Evolutionary conservation across 2,888 invertebrate genomes (phyloP).

Genomic region (Heteromurus nitidus): DNA sequence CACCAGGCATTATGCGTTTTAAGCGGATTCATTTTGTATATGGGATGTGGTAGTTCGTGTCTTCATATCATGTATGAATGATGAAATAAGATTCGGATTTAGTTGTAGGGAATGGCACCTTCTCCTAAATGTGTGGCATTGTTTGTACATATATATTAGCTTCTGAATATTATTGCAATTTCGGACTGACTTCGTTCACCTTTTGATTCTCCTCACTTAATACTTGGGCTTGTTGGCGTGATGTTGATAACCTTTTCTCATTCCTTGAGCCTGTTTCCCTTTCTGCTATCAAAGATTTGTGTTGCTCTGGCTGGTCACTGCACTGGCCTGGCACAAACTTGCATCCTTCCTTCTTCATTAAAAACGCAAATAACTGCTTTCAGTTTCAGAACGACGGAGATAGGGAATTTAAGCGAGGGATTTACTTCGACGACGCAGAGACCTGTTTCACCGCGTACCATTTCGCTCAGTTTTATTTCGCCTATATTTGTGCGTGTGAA

Average conservation of each 20-base stretch:
- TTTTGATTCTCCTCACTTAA: background rate
- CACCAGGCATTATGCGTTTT: constrained; percentile 35
- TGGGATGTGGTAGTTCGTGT: no score
- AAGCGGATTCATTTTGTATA: background rate
- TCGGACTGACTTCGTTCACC: background rate
- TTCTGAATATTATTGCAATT: background rate
- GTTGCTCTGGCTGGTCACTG: constrained; percentile 33
- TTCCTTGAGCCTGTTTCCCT: background rate
- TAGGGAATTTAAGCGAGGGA: no score
- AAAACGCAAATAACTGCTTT: constrained; percentile 57
- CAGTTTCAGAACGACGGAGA: constrained; percentile 52
- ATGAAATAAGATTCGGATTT: no score
- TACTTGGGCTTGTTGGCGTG: background rate
- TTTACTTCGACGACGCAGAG: constrained; percentile 17
- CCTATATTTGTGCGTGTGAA: constrained; percentile 41
- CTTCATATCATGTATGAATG: no score
- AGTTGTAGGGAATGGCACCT: background rate
- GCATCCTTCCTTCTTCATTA: constrained; percentile 25
- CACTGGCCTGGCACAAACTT: constrained; percentile 38
- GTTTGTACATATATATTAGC: no score
- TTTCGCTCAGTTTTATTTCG: background rate
- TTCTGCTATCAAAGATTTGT: background rate
- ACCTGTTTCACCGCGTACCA: constrained; percentile 28
- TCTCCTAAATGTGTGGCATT: background rate
- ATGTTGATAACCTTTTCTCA: constrained; percentile 27